Base-by-base conservation (phyloP, 2,113 vertebrate genomes). In the Lipophrys pholis region DNA sequence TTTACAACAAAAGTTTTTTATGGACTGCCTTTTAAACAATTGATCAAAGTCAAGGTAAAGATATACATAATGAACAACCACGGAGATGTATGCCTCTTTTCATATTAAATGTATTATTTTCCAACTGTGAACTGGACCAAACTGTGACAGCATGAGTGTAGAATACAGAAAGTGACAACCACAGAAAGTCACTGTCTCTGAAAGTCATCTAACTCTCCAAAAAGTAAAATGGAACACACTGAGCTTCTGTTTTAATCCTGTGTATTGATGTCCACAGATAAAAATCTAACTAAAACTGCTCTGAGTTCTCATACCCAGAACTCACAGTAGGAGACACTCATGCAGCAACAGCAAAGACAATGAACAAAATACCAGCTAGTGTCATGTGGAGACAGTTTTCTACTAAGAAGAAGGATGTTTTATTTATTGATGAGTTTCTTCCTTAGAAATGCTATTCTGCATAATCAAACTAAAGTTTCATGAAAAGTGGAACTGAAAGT, bases 211-310 rank as follows among this genome's bases (percentile, higher is more conserved):
- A n/a, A 42, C 10, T 42, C 7, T 6, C 10, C 6, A 2, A 42
- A 42, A 6, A 42, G 41, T 42, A 42, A 3, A 42, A 42, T 6
- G 45, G 7, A 15, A 58, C 55, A 16, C 14, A 14, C 14, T 42
- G 5, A 59, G 39, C 21, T 45, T 38, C 14, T 36, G 45, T 48
- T 48, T 48, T n/a, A 15, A n/a, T 48, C 14, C 5, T 7, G 14
- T 39, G 9, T 62, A 39, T 41, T 21, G 42, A 60, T 11, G 35
- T 50, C 30, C 15, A 6, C 16, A 16, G 60, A 9, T 30, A 42
- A 55, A 76, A 51, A 65, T 76, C 49, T 75, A 55, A 70, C 42
- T 38, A 8, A 14, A 36, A 30, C 56, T 45, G 55, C 15, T 38
- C 54, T 45, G 48, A 14, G 10, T 41, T 74, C 40, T 52, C 43